Evolutionary conservation across 1,140 invertebrate species (phyloP), one percentile per base, ranked within the genome.

Genomic region (Ceratina australensis): DNA sequence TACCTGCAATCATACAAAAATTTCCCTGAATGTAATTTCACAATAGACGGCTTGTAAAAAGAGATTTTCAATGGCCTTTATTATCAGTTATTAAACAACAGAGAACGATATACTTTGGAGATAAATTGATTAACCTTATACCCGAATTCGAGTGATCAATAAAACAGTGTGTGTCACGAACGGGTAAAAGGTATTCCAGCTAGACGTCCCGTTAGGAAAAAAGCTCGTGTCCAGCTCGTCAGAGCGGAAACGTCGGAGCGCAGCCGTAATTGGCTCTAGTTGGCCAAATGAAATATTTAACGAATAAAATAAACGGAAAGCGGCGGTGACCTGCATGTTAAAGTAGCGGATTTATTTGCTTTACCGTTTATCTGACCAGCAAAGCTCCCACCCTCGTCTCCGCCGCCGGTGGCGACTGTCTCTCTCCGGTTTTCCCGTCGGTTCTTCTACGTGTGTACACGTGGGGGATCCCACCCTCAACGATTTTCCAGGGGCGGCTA

Each of bases 1-100:
- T 0, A 98, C 97, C 97, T 98, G 93, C 15, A 94, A 92, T 56
- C 80, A 42, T 0, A 61, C 10, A 2, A 24, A 33, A 3, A 3
- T 56, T 3, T 56, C 18, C 16, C 1, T n/a, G 18, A 52, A 15
- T 10, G 50, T 52, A 18, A 20, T 20, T 18, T 33, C 3, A 33
- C 10, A 42, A 42, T 3, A 42, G 33, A 42, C 5, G 33, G 33
- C 10, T 42, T 10, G 5, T 42, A n/a, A n/a, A n/a, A n/a, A n/a
- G n/a, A n/a, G n/a, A n/a, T n/a, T n/a, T n/a, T n/a, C n/a, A n/a
- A n/a, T n/a, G n/a, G n/a, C n/a, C n/a, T n/a, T n/a, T n/a, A n/a
- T n/a, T n/a, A n/a, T n/a, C n/a, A n/a, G n/a, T n/a, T n/a, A n/a
- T n/a, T n/a, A n/a, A n/a, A n/a, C n/a, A n/a, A n/a, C n/a, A n/a